Conservation (phyloP, 2,113 vertebrate genomes). For the Tupaia chinensis region DNA sequence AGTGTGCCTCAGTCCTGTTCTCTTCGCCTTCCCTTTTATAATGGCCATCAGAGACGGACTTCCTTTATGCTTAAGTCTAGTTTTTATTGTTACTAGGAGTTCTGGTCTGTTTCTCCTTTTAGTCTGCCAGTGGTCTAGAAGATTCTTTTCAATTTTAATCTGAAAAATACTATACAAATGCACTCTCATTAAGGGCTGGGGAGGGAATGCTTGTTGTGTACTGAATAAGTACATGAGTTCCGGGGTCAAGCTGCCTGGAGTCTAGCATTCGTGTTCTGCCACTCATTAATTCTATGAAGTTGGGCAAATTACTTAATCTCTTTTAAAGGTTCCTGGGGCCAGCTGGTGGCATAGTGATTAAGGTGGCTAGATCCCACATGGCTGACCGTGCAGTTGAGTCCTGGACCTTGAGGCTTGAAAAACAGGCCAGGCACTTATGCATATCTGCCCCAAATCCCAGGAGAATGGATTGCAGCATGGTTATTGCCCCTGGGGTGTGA, state of each 20-base stretch:
- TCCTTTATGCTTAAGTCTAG: neutral
- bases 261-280: neutral
- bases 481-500: no score
- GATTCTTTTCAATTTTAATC: neutral
- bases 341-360: no score
- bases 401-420: no score
- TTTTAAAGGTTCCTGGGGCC: neutral
- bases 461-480: no score
- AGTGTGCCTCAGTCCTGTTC: no score
- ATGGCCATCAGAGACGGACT: neutral
- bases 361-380: no score
- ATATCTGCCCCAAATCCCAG: no score
- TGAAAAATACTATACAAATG: neutral
- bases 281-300: neutral
- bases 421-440: no score
- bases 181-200: no score
- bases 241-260: no score
- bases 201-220: neutral
- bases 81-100: neutral
- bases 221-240: neutral
- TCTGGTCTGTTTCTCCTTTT: neutral
- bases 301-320: neutral
- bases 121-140: neutral
- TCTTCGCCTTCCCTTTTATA: neutral
- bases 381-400: no score